phyloP scores from a whole-genome alignment of 2,888 invertebrate species.

The Mystacides longicornis region DNA sequence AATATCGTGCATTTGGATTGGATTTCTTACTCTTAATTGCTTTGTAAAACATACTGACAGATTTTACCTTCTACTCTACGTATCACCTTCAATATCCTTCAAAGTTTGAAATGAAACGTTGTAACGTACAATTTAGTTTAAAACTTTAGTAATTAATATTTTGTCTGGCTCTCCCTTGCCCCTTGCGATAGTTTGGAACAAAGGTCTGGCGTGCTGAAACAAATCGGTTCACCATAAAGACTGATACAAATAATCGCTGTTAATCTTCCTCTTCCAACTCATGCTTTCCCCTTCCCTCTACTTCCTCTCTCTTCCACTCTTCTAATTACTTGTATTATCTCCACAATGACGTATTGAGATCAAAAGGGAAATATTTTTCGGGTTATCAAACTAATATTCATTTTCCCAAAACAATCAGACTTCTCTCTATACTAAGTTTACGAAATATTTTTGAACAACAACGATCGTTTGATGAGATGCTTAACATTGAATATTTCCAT shows the following conservation, averaged over 20 bases:
- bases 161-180: not conserved
- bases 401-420: too few relatives aligned
- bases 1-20: too few relatives aligned
- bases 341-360: not conserved
- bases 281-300: not conserved
- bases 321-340: not conserved
- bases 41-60: too few relatives aligned
- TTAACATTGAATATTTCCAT: too few relatives aligned
- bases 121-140: not conserved
- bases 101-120: slow-evolving; percentile 16
- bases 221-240: not conserved
- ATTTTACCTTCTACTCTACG: too few relatives aligned
- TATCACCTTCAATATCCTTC: too few relatives aligned
- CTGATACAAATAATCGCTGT: not conserved
- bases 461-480: too few relatives aligned
- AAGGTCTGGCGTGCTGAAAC: not conserved
- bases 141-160: not conserved
- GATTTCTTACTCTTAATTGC: too few relatives aligned
- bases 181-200: not conserved
- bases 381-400: too few relatives aligned
- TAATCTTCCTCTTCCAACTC: not conserved
- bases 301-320: not conserved
- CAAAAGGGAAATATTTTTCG: too few relatives aligned
- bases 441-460: too few relatives aligned
- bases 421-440: too few relatives aligned